A percentile compares a stretch with the other conserved stretches of the same genome.
These are phyloP conservation scores for Anas platyrhynchos DNA, from an alignment of 2,113 vertebrate genomes.

Conservation along the genomic window DNA sequence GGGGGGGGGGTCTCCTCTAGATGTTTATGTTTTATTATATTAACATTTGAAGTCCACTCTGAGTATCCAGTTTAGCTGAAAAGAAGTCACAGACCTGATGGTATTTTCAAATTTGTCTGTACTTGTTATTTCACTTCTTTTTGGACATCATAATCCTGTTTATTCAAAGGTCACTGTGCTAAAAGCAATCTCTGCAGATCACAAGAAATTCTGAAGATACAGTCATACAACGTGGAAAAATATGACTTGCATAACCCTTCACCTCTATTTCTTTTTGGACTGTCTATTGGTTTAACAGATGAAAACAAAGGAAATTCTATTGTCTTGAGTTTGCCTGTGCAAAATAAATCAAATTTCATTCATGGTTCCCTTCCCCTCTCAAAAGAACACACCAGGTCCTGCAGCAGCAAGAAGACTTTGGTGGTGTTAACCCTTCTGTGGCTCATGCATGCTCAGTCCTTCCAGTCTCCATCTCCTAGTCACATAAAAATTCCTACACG, in stretches of 20 bases:
- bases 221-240: constrained; percentile 38
- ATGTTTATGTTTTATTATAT: constrained; percentile 13
- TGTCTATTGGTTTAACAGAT: constrained; percentile 48
- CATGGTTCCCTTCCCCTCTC: not conserved
- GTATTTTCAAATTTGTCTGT: constrained; percentile 29
- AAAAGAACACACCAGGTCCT: not conserved
- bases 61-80: constrained; percentile 18
- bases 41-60: constrained; percentile 32
- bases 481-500: not conserved
- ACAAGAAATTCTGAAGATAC: constrained; percentile 48
- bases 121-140: constrained; percentile 41
- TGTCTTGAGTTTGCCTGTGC: constrained; percentile 41
- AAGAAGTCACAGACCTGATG: not conserved
- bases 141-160: constrained; percentile 36
- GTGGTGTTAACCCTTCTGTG: constrained; percentile 26
- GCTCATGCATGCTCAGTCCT: not conserved
- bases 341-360: constrained; percentile 54
- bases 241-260: constrained; percentile 45
- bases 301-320: constrained; percentile 62
- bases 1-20: not conserved
- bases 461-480: not conserved
- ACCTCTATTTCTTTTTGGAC: constrained; percentile 44
- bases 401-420: not conserved
- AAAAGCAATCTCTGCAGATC: constrained; percentile 57
- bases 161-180: constrained; percentile 54